These are phyloP conservation scores for Folsomia manolachei DNA, from an alignment of 2,888 invertebrate genomes.

Conservation along the genomic window DNA sequence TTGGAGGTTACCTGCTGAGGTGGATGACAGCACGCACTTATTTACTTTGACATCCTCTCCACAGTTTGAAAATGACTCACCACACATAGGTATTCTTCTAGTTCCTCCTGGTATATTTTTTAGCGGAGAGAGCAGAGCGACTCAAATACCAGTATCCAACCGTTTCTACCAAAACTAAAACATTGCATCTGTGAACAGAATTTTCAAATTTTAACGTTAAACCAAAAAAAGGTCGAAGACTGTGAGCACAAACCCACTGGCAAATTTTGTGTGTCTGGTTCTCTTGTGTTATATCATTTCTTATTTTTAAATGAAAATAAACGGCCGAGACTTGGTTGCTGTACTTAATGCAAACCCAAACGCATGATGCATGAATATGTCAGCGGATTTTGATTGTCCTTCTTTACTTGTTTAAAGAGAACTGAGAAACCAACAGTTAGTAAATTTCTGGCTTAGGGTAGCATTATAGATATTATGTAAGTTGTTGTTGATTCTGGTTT, in stretches of 20 bases:
- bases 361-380: background rate
- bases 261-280: too few relatives aligned
- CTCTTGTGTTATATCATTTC: too few relatives aligned
- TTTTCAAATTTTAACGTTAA: too few relatives aligned
- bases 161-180: too few relatives aligned
- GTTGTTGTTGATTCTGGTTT: background rate
- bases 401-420: background rate
- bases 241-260: too few relatives aligned
- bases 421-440: too few relatives aligned
- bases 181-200: too few relatives aligned
- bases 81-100: background rate
- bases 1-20: background rate
- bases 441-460: too few relatives aligned
- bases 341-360: background rate
- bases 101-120: background rate
- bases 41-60: background rate
- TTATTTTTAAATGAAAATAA: background rate
- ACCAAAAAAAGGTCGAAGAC: too few relatives aligned
- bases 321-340: background rate
- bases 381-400: background rate
- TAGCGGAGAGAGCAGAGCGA: too few relatives aligned
- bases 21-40: background rate
- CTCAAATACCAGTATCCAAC: too few relatives aligned
- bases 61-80: background rate
- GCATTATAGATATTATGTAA: background rate